phyloP scores from a whole-genome alignment of 2,113 vertebrate genomes.

The Carettochelys insculpta region DNA sequence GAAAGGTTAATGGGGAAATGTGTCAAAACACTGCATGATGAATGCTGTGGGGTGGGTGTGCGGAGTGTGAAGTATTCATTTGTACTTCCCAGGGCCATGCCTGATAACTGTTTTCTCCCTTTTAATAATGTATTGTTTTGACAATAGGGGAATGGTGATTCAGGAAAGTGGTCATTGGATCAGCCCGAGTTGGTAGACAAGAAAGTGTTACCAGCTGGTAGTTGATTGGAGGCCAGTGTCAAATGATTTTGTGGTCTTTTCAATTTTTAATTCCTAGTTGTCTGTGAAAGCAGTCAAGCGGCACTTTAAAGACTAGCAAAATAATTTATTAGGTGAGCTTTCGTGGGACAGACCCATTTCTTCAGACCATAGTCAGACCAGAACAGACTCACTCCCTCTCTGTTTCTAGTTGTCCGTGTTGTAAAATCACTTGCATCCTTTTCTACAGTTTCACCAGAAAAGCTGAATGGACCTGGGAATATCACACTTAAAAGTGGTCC shows the following conservation, averaged over 20 bases:
- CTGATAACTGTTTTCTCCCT: neutral
- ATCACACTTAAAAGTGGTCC: fast-evolving
- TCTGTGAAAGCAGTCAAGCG: too few relatives aligned
- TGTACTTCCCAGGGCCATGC: neutral
- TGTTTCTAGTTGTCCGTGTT: neutral
- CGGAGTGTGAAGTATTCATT: neutral
- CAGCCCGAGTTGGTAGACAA: neutral
- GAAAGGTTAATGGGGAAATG: neutral
- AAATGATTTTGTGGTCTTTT: neutral
- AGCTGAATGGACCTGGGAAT: fast-evolving
- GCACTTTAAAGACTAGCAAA: too few relatives aligned
- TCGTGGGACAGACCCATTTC: too few relatives aligned
- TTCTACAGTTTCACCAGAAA: fast-evolving
- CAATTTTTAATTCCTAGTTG: neutral
- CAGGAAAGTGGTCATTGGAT: neutral
- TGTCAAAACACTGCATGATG: neutral
- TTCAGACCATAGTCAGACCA: too few relatives aligned
- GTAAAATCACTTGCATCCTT: fast-evolving
- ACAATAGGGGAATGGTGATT: neutral
- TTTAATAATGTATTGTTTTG: neutral
- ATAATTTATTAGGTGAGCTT: too few relatives aligned
- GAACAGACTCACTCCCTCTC: too few relatives aligned
- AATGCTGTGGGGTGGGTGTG: neutral
- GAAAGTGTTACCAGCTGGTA: neutral
- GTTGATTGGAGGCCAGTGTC: neutral